Evolutionary conservation across 2,113 vertebrate genomes (phyloP).

Genomic region (Australoheros scitulus): DNA sequence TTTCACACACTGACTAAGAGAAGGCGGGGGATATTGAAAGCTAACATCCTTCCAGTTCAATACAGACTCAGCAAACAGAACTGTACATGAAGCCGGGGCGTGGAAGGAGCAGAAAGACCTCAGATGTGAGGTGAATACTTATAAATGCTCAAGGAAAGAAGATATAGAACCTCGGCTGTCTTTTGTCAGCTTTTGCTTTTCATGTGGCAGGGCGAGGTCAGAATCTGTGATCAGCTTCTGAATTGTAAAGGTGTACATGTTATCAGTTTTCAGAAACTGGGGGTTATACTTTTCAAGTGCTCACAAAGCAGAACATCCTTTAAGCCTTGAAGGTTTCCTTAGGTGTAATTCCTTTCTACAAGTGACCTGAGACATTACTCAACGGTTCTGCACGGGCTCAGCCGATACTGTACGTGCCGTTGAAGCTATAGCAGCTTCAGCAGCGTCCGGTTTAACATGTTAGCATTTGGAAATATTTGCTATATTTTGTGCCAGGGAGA

Average conservation of each 20-base stretch:
- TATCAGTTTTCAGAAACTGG: neutral
- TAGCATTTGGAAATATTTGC: too few species aligned
- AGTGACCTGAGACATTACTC: neutral
- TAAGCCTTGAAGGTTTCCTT: neutral
- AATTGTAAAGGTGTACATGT: neutral
- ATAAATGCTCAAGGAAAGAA: neutral
- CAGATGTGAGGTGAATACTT: slow-evolving; percentile 13
- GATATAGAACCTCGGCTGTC: neutral
- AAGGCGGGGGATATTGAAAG: slow-evolving; percentile 41
- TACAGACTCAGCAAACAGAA: slow-evolving; percentile 38
- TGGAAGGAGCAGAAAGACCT: neutral
- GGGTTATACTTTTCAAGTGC: neutral
- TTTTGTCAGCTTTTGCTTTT: slow-evolving; percentile 14
- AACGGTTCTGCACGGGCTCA: too few species aligned
- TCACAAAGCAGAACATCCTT: neutral
- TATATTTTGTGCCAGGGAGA: too few species aligned
- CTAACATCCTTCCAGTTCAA: slow-evolving; percentile 35
- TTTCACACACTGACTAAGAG: slow-evolving; percentile 13
- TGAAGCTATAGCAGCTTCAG: too few species aligned
- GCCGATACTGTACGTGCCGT: too few species aligned
- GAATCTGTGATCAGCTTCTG: neutral
- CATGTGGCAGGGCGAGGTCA: neutral
- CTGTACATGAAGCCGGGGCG: neutral
- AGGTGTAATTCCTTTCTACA: neutral
- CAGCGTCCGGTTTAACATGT: too few species aligned